phyloP scores from a whole-genome alignment of 2,888 invertebrate genomes.

The Arenicola marina region DNA sequence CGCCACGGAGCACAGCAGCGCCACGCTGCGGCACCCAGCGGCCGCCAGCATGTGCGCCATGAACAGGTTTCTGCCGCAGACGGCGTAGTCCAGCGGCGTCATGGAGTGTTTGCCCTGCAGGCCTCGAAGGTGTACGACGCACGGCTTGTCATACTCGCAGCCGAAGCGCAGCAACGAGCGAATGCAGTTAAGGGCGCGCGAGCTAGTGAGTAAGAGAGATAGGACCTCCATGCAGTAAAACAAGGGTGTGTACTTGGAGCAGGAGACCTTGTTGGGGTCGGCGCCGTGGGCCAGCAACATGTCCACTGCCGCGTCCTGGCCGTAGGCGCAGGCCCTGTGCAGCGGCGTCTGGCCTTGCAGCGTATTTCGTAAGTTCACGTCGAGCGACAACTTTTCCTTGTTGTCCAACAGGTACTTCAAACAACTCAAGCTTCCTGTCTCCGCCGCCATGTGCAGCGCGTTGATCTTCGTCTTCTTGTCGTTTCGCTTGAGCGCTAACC shows the following conservation, averaged over 20 bases:
- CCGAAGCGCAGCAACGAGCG: background rate
- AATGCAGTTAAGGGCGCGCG: background rate
- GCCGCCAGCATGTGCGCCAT: background rate
- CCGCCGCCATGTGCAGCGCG: background rate
- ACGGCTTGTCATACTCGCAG: background rate
- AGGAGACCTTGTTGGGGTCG: background rate
- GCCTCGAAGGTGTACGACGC: background rate
- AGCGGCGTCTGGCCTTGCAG: background rate
- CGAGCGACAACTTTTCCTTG: background rate
- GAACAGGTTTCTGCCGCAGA: background rate
- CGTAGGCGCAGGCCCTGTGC: constrained; percentile 1
- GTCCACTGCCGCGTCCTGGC: background rate
- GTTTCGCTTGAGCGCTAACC: background rate
- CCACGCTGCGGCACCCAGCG: too few relatives aligned
- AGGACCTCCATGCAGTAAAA: constrained; percentile 6
- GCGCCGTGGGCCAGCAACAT: background rate
- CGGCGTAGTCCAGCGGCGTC: background rate
- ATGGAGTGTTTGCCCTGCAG: background rate
- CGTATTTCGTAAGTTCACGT: background rate
- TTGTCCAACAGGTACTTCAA: background rate
- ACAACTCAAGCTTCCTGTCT: background rate
- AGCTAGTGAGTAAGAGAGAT: background rate
- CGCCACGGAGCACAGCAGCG: too few relatives aligned
- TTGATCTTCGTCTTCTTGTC: background rate
- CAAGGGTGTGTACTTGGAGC: background rate